These are phyloP conservation scores for Cantharis nigra DNA, from an alignment of 2,888 invertebrate species.

Conservation along the genomic window DNA sequence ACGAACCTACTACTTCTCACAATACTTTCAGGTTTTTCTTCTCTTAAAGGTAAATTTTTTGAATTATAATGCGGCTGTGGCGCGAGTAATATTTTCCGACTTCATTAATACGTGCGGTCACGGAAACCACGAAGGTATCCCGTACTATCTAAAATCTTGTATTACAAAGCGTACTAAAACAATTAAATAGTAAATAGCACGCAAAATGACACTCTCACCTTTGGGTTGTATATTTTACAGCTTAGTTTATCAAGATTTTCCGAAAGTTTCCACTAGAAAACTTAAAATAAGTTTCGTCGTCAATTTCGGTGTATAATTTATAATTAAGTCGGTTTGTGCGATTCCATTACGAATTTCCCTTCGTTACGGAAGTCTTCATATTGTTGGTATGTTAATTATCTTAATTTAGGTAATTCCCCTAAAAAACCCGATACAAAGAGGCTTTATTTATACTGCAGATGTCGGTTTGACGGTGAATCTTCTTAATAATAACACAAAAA, in stretches of 20 bases:
- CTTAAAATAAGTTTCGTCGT: not conserved
- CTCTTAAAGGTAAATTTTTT: constrained; percentile 11
- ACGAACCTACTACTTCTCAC: constrained; percentile 16
- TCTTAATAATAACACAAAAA: constrained; percentile 19
- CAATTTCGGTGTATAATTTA: not conserved
- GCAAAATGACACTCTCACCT: constrained; percentile 8
- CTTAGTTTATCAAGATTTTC: not conserved
- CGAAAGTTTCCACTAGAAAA: not conserved
- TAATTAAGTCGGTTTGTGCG: not conserved
- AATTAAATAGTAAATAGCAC: constrained; percentile 18
- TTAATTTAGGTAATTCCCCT: constrained; percentile 6
- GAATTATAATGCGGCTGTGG: constrained; percentile 19
- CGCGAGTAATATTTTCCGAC: constrained; percentile 21
- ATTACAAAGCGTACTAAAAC: constrained; percentile 19
- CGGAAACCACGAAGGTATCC: constrained; percentile 15
- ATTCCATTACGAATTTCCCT: not conserved
- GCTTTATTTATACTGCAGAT: constrained; percentile 7
- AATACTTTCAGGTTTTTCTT: constrained; percentile 7
- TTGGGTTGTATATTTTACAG: constrained; percentile 6
- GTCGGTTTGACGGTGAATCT: constrained; percentile 15
- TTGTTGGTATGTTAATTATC: constrained; percentile 7
- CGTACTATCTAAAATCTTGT: constrained; percentile 19
- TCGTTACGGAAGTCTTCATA: not conserved
- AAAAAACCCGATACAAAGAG: constrained; percentile 10
- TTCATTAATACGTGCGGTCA: constrained; percentile 24